Conservation (phyloP, 92 coral and sea anemone genomes). For the Bergia puertoricense region DNA sequence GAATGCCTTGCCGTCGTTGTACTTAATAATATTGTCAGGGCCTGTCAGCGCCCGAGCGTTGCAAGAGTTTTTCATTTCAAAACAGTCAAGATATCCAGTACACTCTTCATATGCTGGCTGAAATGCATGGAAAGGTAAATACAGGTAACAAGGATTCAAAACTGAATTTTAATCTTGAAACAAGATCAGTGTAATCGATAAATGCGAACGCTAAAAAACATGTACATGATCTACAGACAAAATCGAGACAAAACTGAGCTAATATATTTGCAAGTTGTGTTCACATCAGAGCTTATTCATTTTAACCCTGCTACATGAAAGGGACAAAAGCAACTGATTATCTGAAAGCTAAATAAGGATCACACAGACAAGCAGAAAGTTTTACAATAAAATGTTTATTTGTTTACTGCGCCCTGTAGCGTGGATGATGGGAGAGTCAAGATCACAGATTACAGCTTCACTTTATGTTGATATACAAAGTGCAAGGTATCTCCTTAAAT, state of each 20-base stretch:
- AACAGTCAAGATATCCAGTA: not conserved
- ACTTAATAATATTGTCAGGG: not conserved
- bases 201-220: not conserved
- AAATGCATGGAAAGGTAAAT: not conserved
- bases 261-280: not conserved
- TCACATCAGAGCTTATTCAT: not conserved
- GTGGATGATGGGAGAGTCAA: too few relatives aligned
- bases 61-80: not conserved
- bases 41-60: not conserved
- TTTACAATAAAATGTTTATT: too few relatives aligned
- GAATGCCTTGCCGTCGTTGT: not conserved
- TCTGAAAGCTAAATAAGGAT: not conserved
- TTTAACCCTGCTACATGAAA: not conserved
- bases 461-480: too few relatives aligned
- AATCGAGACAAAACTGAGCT: not conserved
- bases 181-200: not conserved
- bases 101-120: not conserved
- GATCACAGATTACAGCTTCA: too few relatives aligned
- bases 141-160: not conserved
- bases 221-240: not conserved
- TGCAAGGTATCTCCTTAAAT: too few relatives aligned
- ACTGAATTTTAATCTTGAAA: not conserved
- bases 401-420: too few relatives aligned
- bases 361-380: too few relatives aligned
- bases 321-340: not conserved